Percentiles rank a stretch among this genome's conserved stretches.
Evolutionary conservation across 1,140 invertebrate species (phyloP).

Genomic region (Macrocentrus cingulum): DNA sequence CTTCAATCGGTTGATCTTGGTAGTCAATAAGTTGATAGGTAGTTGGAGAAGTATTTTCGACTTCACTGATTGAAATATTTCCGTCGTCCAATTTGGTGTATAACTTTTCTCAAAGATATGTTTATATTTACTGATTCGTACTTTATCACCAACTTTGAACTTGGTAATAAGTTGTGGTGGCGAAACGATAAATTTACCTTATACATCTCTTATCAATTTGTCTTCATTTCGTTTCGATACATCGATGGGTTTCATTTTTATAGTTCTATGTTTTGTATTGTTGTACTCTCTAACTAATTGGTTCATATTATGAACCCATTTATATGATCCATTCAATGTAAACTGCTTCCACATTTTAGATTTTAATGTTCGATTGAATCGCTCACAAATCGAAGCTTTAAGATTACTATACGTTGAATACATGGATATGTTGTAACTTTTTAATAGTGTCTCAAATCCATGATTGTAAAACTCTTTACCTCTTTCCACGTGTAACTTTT

Average conservation of each 20-base stretch:
- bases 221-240: slow-evolving; percentile 3
- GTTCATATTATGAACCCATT: slow-evolving; percentile 8
- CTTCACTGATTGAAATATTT: not conserved
- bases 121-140: slow-evolving; percentile 7
- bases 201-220: not conserved
- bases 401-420: slow-evolving; percentile 11
- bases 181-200: no score
- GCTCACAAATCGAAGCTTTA: no score
- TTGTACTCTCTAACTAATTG: not conserved
- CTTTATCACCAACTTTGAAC: slow-evolving; percentile 11
- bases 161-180: not conserved
- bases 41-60: not conserved
- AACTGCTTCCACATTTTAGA: slow-evolving; percentile 10
- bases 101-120: slow-evolving; percentile 6
- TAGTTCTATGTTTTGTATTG: slow-evolving; percentile 17
- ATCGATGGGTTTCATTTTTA: slow-evolving; percentile 5
- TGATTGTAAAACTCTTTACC: slow-evolving; percentile 24
- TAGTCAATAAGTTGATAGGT: not conserved
- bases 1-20: not conserved
- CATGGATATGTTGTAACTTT: slow-evolving; percentile 2
- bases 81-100: slow-evolving; percentile 1
- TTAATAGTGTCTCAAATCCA: slow-evolving; percentile 13
- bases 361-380: slow-evolving; percentile 11
- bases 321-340: slow-evolving; percentile 1
- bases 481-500: slow-evolving; percentile 20